Evolutionary conservation across 2,113 vertebrate species (phyloP), one percentile per base, ranked within the genome.

Genomic region (Steatornis caripensis): DNA sequence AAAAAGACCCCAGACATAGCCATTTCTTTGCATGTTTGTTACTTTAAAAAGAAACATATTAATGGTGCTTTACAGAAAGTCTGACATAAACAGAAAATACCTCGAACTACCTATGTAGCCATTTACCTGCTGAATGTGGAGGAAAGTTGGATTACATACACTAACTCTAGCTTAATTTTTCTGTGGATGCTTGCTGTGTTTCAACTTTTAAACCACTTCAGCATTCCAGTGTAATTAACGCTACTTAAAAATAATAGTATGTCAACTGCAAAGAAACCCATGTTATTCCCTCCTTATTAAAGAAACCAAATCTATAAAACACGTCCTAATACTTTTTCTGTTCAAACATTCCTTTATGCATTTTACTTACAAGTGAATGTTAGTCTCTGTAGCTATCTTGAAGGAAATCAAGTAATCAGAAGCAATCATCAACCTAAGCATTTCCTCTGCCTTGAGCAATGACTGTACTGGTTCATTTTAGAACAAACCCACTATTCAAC

Each of bases 361-460:
- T 87, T 89, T 89, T 60, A 89, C 36, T 84, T 90, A 68, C 30
- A 77, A 77, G 66, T 0, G 4, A 87, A 87, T 1, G 1, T 75
- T 64, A 90, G 58, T 78, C 61, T 96, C 76, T 74, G 82, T 23
- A 88, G 89, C 77, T 84, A 86, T 96, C 96, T 93, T 90, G 87
- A 96, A 97, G 96, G 80, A 94, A 92, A 94, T 85, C 66, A 34
- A 89, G 71, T 77, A 84, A 93, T 97, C 97, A 92, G 88, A 88
- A 92, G 81, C 93, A 95, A 96, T 93, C 85, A 89, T 77, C 87
- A 83, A 64, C 49, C 76, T 95, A 91, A 94, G 95, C 93, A 97
- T 82, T 93, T 97, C 96, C 96, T 96, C 77, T 68, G 83, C 92
- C 97, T 77, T 91, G 74, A 97, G 94, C 88, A 84, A 97, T 51